Base-by-base conservation (phyloP, 2,888 invertebrate genomes). In the Sphecodes monilicornis region DNA sequence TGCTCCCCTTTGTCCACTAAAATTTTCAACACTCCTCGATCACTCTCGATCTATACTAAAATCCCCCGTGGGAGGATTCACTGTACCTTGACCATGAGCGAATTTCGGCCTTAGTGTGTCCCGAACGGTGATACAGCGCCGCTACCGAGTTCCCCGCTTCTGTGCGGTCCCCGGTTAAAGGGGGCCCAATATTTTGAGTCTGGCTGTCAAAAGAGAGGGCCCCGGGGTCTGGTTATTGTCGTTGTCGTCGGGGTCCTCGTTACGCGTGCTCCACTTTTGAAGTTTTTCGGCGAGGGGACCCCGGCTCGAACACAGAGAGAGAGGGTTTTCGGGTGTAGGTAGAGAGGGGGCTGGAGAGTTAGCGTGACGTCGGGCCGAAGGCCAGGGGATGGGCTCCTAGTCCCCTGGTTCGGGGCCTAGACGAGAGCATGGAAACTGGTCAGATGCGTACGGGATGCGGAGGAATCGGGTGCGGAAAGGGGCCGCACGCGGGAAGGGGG, bases 361-460 rank as follows among this genome's bases (percentile, higher is more conserved):
- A 60, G 74, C 66, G 46, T 43, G 46, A 18, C 18, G 32, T 32
- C 50, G 46, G 32, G 64, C 57, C 32, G n/a, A 54, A 11, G 81
- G 36, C 46, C 54, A 60, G 60, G 86, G 90, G 88, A 89, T 86
- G 80, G 82, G 81, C 57, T 79, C 60, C 60, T 60, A 60, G 60
- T 60, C 60, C 60, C 76, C n/a, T 22, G 64, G 57, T 74, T 22
- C 81, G 79, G 85, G 87, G 86, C 84, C 89, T 91, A 92, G 91
- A 88, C 79, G 88, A 90, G 89, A 89, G 90, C 88, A 91, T 83
- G 90, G 91, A 92, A 92, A 92, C 92, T 92, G 92, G 92, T 92
- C 92, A 89, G 91, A 80, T 82, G 85, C 78, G 87, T 80, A 72
- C 74, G 85, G 83, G 80, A 82, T 69, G 82, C 60, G 64, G 79